Conservation (phyloP, 1,140 invertebrate species). For the Eufriesea mexicana region DNA sequence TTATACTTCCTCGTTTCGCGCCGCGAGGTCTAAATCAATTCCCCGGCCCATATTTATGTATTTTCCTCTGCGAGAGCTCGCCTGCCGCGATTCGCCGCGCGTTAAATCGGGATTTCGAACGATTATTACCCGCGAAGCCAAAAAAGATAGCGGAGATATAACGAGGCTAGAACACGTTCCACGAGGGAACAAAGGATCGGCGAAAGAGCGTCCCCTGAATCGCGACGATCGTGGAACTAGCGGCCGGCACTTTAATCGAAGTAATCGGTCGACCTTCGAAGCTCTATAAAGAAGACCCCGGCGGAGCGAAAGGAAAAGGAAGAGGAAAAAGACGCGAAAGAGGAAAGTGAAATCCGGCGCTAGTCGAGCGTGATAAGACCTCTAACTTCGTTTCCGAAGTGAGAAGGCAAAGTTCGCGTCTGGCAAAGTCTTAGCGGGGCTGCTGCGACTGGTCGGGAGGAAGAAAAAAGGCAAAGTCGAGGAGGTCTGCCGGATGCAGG, state of each 20-base stretch:
- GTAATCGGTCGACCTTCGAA: conserved; percentile 18
- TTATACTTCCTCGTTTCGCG: not conserved
- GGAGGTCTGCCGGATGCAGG: not conserved
- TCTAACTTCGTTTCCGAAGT: conserved; percentile 44
- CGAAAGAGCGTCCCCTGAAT: not conserved
- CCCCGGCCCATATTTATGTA: not conserved
- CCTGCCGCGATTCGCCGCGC: no score
- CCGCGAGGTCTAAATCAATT: not conserved
- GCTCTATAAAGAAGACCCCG: not conserved
- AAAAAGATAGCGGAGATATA: not conserved
- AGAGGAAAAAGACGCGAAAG: not conserved
- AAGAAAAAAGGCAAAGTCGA: conserved; percentile 20
- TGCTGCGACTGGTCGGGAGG: not conserved
- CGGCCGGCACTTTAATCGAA: conserved; percentile 1
- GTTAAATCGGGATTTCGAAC: not conserved
- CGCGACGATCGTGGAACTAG: not conserved
- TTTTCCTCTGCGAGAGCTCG: not conserved
- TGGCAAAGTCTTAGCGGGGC: conserved; percentile 30
- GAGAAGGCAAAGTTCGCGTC: conserved; percentile 63
- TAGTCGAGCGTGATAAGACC: conserved; percentile 51
- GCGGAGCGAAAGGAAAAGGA: not conserved
- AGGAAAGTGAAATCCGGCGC: conserved; percentile 37
- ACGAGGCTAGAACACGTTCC: not conserved
- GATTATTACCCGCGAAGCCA: not conserved
- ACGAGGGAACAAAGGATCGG: not conserved